Base-by-base conservation (phyloP, 2,888 invertebrate species). In the Zele albiditarsus region DNA sequence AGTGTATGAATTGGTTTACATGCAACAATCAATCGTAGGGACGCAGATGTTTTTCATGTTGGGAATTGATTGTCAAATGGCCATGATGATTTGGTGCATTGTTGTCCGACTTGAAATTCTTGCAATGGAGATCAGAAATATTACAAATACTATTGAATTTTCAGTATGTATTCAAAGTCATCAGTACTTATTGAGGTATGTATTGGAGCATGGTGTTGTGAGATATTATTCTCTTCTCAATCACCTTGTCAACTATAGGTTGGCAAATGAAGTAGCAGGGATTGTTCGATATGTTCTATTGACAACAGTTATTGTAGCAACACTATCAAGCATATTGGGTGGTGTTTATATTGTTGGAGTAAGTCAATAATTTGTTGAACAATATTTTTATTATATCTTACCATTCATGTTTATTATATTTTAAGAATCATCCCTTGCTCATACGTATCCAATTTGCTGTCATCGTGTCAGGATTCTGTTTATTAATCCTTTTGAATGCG, bases 1-100 rank as follows among this genome's bases (percentile, higher is more conserved):
- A 27, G 8, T 76, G 0, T 76, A 25, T 28, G 77, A 75, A 49
- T 49, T 80, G 3, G 57, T 80, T n/a, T 84, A 81, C 67, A 4
- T 79, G 4, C 79, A 80, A 62, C 83, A 83, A 69, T 77, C 79
- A n/a, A 27, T 80, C 0, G 75, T 66, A n/a, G 77, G 76, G 6
- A 5, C 80, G 27, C 82, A 82, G 49, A 77, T 76, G 5, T 65
- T 78, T 10, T 75, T 80, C 6, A 77, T 75, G 27, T 75, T 80
- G 5, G 73, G 78, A 14, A 31, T 79, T 0, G 82, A 83, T 65
- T 78, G 80, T 73, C 80, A 80, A 8, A 66, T 79, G 6, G 79
- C 78, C 14, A 14, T 81, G 1, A 33, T 82, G 3, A n/a, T 84
- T n/a, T 84, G 82, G 84, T 84, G 78, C 62, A 65, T 74, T 0